These are phyloP conservation scores for Gryon sp. DNA, from an alignment of 1,140 invertebrate species.

Conservation along the genomic window DNA sequence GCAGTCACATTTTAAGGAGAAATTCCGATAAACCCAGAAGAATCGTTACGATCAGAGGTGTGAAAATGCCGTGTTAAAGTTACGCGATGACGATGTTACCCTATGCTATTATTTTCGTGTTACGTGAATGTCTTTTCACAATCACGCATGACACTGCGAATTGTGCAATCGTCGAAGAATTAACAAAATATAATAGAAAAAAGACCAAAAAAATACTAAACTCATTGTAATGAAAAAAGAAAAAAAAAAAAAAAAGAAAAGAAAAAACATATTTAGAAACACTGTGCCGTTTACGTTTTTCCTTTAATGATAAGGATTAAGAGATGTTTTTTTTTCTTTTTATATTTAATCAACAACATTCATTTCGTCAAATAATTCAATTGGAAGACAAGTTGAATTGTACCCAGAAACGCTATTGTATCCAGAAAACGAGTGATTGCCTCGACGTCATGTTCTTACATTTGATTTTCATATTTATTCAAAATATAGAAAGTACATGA, in stretches of 20 bases:
- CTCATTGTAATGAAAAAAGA: constrained; percentile 24
- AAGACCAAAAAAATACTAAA: constrained; percentile 2
- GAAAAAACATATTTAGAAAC: constrained; percentile 19
- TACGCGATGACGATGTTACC: constrained; percentile 30
- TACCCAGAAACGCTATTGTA: constrained; percentile 66
- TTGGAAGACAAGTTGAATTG: constrained; percentile 20
- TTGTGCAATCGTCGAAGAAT: constrained; percentile 39
- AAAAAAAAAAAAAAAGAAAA: constrained; percentile 1
- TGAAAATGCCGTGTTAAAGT: constrained; percentile 18
- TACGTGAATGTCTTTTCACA: constrained; percentile 37
- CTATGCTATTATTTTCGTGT: constrained; percentile 45
- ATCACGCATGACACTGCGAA: constrained; percentile 30
- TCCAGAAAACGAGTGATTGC: constrained; percentile 62
- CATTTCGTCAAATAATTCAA: constrained; percentile 8
- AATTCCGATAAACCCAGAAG: too few species aligned
- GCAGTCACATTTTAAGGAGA: too few species aligned
- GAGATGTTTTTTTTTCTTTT: constrained; percentile 4
- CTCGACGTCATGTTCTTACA: constrained; percentile 61
- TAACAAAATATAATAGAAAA: constrained; percentile 6
- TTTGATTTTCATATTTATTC: constrained; percentile 63
- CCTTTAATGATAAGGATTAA: neutral
- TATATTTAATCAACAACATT: neutral
- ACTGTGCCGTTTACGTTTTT: constrained; percentile 32
- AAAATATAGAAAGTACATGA: constrained; percentile 63
- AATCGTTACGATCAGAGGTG: constrained; percentile 10